Percentiles rank a stretch among this genome's conserved stretches.
These are phyloP conservation scores for Megalurothrips usitatus DNA, from an alignment of 2,888 invertebrate genomes.

Conservation along the genomic window DNA sequence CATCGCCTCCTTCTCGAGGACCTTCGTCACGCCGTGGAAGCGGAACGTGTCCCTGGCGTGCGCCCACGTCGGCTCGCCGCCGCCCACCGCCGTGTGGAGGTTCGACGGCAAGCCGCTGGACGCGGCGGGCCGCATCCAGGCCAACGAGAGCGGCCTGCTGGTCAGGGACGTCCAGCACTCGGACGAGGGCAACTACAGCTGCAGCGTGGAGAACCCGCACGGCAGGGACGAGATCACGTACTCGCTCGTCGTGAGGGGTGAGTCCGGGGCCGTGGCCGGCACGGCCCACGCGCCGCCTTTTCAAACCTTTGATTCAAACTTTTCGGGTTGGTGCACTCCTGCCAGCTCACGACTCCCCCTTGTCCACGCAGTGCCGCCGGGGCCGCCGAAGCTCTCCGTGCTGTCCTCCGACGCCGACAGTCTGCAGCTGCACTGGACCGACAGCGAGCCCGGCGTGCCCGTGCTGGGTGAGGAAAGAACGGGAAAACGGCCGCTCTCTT, in stretches of 20 bases:
- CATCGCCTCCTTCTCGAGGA: conserved; percentile 81
- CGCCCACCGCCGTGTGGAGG: conserved; percentile 72
- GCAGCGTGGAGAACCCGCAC: conserved; percentile 76
- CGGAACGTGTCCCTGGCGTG: conserved; percentile 78
- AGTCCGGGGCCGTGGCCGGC: conserved; percentile 29
- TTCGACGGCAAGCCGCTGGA: conserved; percentile 71
- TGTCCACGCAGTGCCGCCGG: conserved; percentile 66
- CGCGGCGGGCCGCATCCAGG: neutral
- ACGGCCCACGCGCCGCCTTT: neutral
- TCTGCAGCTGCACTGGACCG: conserved; percentile 74
- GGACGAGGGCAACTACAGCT: conserved; percentile 88
- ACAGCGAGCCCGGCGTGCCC: conserved; percentile 76
- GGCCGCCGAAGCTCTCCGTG: conserved; percentile 75
- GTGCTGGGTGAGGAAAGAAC: conserved; percentile 53
- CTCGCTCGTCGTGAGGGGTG: conserved; percentile 57
- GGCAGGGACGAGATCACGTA: conserved; percentile 80
- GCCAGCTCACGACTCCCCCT: conserved; percentile 1
- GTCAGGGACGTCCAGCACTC: conserved; percentile 72
- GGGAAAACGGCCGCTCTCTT: too few species aligned
- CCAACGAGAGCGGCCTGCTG: conserved; percentile 51
- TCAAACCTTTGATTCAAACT: neutral
- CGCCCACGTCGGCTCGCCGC: conserved; percentile 76
- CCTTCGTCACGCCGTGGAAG: conserved; percentile 79
- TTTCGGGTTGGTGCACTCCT: neutral
- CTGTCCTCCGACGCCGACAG: conserved; percentile 79